Evolutionary conservation across 37 sponge, comb jelly and placozoan genomes (phyloP).

Genomic region (Chondrosia reniformis): DNA sequence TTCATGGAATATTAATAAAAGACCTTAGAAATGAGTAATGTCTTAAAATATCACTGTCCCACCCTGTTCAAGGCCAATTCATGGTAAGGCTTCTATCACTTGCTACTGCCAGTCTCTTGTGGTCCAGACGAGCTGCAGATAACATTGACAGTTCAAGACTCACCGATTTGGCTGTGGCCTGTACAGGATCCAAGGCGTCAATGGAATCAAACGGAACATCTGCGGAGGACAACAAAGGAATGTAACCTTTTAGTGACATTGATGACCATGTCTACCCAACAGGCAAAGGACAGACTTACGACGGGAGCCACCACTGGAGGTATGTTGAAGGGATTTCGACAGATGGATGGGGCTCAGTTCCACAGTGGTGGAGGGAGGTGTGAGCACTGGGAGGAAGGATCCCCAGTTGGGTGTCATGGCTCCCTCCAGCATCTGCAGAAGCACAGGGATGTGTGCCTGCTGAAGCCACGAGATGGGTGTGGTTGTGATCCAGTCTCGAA

Average conservation of each 20-base stretch:
- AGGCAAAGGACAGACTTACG: slow-evolving; percentile 1
- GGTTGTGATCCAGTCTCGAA: slow-evolving; percentile 68
- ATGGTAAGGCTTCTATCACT: too few relatives aligned
- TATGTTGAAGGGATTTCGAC: background rate
- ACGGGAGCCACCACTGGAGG: slow-evolving; percentile 11
- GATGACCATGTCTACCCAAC: too few relatives aligned
- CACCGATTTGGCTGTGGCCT: background rate
- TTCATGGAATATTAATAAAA: too few relatives aligned
- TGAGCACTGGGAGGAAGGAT: background rate
- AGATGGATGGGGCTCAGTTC: slow-evolving; percentile 2
- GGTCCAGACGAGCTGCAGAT: too few relatives aligned
- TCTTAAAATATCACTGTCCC: too few relatives aligned
- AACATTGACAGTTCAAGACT: background rate
- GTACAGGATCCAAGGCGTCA: background rate
- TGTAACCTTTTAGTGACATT: background rate
- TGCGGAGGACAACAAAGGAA: background rate
- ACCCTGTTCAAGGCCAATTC: too few relatives aligned
- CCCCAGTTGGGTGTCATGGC: background rate
- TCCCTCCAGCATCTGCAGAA: too few relatives aligned
- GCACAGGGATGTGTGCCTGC: background rate
- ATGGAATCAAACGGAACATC: slow-evolving; percentile 21
- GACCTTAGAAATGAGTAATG: too few relatives aligned
- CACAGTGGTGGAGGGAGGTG: background rate
- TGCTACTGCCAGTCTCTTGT: too few relatives aligned
- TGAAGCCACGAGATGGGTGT: slow-evolving; percentile 36